Base-by-base conservation (phyloP, 1,140 invertebrate genomes). In the Drosophila pectinifera region DNA sequence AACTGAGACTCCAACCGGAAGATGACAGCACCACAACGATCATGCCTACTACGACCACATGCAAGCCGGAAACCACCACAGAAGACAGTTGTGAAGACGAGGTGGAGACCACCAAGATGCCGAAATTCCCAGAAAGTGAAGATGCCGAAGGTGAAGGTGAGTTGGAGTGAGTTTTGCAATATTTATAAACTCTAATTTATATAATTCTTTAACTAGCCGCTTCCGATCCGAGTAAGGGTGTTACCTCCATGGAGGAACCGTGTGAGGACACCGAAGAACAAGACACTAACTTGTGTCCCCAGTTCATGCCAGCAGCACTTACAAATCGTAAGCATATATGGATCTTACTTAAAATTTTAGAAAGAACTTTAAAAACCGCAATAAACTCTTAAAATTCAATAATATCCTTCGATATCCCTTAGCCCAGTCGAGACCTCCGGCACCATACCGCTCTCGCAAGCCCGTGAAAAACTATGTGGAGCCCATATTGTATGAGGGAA, bases 401-500 rank as follows among this genome's bases (percentile, higher is more conserved):
- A 5, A 42, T 5, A 20, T 16, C 0, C 6, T 5, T 4, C 1
- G 0, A 5, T 8, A 4, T n/a, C n/a, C 31, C 6, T 0, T 1
- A 79, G 80, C 41, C 10, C 46, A 53, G 1, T 39, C 41, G n/a
- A 51, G 53, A 31, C 46, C 31, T 0, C n/a, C 24, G 20, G 31
- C 58, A 0, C 1, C 51, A 1, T 36, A 38, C 3, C 79, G 70
- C 1, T 65, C 38, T 16, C 83, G 83, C 0, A 88, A 88, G 11
- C 72, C 75, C 1, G 42, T 80, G 20, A 89, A 89, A 36, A 89
- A 89, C 76, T 84, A 89, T 53, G 76, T 89, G 6, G 83, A 88
- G 16, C 83, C 83, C 14, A 88, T 88, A 36, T 49, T 86, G 0
- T 88, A 88, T 28, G 83, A 86, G 46, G 83, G 83, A 0, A 58